These are phyloP conservation scores for Hemichromis elongatus DNA, from an alignment of 2,113 vertebrate species.

Conservation along the genomic window DNA sequence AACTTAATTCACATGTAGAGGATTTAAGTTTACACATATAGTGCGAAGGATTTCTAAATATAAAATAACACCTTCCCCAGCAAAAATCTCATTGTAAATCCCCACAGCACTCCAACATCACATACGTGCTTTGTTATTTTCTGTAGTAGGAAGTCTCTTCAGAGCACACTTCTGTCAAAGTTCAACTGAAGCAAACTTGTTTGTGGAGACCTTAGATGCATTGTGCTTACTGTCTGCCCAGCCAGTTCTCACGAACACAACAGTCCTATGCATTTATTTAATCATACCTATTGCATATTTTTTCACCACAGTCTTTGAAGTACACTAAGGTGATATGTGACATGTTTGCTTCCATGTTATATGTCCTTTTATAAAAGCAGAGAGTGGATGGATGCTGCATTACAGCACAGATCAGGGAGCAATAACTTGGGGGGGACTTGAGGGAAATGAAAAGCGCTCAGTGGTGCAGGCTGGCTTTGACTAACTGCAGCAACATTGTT, in stretches of 20 bases:
- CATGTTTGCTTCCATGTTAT: background rate
- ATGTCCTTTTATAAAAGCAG: background rate
- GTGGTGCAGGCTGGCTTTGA: background rate
- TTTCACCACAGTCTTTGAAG: background rate
- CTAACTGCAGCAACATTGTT: slow-evolving; percentile 30
- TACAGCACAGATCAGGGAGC: slow-evolving; percentile 24
- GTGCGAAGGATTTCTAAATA: background rate
- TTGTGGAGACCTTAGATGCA: background rate
- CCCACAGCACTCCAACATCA: background rate
- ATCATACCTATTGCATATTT: fast-evolving
- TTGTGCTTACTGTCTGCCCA: background rate
- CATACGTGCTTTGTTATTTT: background rate
- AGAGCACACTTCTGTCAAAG: background rate
- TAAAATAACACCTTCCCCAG: background rate
- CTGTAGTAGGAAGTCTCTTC: background rate
- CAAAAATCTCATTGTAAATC: background rate
- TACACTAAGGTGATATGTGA: background rate
- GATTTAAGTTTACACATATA: background rate
- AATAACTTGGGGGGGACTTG: slow-evolving; percentile 20
- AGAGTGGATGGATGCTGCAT: background rate
- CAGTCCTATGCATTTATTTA: background rate
- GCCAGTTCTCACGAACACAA: background rate
- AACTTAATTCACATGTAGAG: background rate
- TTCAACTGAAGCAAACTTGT: background rate
- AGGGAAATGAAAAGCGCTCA: slow-evolving; percentile 41